Evolutionary conservation across 2,113 vertebrate genomes (phyloP), one percentile per base, ranked within the genome.

Genomic region (Ceuthmochares aereus): DNA sequence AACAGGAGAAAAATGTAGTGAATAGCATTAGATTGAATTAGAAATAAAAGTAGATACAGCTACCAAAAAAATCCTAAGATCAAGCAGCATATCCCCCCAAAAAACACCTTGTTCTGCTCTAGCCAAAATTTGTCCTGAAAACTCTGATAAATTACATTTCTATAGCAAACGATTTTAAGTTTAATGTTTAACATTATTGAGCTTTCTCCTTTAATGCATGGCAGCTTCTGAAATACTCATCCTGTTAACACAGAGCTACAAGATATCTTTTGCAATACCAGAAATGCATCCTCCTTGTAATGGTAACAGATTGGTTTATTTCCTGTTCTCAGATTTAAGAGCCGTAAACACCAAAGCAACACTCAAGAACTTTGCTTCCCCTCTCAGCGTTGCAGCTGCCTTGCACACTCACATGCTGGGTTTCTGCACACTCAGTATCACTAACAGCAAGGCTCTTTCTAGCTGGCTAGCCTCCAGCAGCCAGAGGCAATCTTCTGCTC

Each of bases 301-400:
- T 4, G n/a, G n/a, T 10, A 58, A 27, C 15, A 29, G 22, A 29
- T 11, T 4, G 12, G 22, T 23, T 69, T 59, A 74, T 14, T 26
- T 59, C 36, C 55, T 5, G 0, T 12, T 63, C 21, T 40, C 63
- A 75, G 36, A 54, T 19, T 70, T 45, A 54, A 84, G 13, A 69
- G 17, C 30, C 30, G 7, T 23, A 73, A 56, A 6, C 7, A 14
- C 11, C 60, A 89, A 51, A 1, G 7, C 14, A 74, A 64, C 0
- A 2, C n/a, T 45, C 27, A 29, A 59, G 29, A 67, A 51, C 27
- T 81, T 21, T 45, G 27, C 52, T 67, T 66, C 58, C 12, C 20
- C 34, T n/a, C 30, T 40, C 26, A 34, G 8, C 0, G 1, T 0
- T 12, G 66, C 40, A 68, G 72, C 36, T 56, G 32, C 54, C 10